Conservation (phyloP, 1,140 invertebrate species). For the Ceratosolen fusciceps region DNA sequence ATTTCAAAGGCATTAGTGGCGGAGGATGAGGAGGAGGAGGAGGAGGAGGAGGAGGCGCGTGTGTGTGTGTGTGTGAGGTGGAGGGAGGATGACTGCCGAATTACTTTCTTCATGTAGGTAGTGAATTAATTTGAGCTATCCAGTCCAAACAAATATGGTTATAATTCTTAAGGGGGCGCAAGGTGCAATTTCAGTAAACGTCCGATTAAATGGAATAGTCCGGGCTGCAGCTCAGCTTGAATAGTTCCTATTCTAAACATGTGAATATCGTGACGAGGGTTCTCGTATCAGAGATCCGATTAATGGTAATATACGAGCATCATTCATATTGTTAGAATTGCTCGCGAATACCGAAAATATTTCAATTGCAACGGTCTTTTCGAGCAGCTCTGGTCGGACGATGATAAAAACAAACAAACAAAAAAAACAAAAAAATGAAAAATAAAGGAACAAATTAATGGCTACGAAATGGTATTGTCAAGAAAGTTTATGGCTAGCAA, state of each 20-base stretch:
- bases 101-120: background rate
- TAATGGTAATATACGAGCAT: conserved; percentile 18
- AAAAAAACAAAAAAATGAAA: too few relatives aligned
- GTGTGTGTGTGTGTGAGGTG: too few relatives aligned
- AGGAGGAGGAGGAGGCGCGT: too few relatives aligned
- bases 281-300: conserved; percentile 27
- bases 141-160: conserved; percentile 32
- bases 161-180: conserved; percentile 24
- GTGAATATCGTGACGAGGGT: conserved; percentile 30
- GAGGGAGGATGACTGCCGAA: too few relatives aligned
- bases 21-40: too few relatives aligned
- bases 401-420: too few relatives aligned
- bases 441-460: too few relatives aligned
- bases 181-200: conserved; percentile 33
- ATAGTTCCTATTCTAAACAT: conserved; percentile 33
- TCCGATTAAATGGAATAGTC: conserved; percentile 37
- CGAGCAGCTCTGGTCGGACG: too few relatives aligned
- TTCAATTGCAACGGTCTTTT: background rate
- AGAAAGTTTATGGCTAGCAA: too few relatives aligned
- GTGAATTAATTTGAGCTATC: conserved; percentile 15
- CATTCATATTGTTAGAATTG: background rate
- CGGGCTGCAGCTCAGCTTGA: conserved; percentile 30
- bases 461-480: too few relatives aligned
- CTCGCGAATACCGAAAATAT: background rate
- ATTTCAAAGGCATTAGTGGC: too few relatives aligned